Percentiles rank a stretch among this genome's conserved stretches.
phyloP scores from a whole-genome alignment of 2,888 invertebrate species.

The Drosophila nigricruria region DNA sequence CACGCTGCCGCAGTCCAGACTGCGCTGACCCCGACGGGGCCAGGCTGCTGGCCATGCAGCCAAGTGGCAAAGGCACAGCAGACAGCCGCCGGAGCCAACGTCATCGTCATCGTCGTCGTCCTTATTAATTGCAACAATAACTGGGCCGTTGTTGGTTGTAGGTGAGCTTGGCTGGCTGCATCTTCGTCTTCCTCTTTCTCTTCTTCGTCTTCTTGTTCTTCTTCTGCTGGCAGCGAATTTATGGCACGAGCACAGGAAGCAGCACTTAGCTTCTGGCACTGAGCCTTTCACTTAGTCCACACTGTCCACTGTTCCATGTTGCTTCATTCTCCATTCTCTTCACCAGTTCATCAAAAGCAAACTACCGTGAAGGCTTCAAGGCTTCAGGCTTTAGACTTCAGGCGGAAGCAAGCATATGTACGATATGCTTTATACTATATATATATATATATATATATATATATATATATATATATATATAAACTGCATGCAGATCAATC shows the following conservation, averaged over 20 bases:
- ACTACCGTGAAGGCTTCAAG: constrained; percentile 14
- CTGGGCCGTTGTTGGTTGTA: constrained; percentile 42
- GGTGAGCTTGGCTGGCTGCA: constrained; percentile 43
- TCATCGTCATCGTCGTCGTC: constrained; percentile 25
- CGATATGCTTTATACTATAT: background rate
- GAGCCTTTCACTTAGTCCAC: constrained; percentile 46
- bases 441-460: background rate
- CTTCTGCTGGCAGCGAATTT: constrained; percentile 57
- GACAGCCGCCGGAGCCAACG: constrained; percentile 41
- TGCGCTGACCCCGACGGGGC: constrained; percentile 34
- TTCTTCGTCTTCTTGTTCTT: background rate
- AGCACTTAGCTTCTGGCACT: constrained; percentile 77
- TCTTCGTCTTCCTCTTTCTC: constrained; percentile 28
- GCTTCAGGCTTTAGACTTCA: background rate
- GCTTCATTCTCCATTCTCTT: background rate
- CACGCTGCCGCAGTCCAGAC: constrained; percentile 53
- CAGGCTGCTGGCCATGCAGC: constrained; percentile 51
- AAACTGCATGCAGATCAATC: constrained; percentile 30
- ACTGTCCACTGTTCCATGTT: constrained; percentile 25
- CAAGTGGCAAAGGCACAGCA: constrained; percentile 58
- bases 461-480: background rate
- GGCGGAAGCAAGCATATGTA: constrained; percentile 8
- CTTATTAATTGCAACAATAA: constrained; percentile 80
- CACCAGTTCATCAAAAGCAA: constrained; percentile 1
- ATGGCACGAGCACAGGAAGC: constrained; percentile 72